Base-by-base conservation (phyloP, 1,140 invertebrate genomes). In the Telenomus remus region DNA sequence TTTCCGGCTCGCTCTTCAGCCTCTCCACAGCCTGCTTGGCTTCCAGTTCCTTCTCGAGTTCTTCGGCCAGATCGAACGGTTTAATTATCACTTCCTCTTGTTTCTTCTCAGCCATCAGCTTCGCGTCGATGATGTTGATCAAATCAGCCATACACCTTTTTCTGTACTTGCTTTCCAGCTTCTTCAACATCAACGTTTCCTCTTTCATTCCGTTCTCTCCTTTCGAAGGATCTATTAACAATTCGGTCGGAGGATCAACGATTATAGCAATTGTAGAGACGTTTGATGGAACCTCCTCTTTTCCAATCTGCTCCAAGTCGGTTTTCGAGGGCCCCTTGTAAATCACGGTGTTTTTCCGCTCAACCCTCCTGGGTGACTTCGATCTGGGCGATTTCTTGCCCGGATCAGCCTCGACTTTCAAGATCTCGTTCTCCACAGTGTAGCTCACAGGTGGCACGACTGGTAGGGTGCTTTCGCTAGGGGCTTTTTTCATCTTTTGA, bases 41-140 rank as follows among this genome's bases (percentile, higher is more conserved):
- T 53, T 51, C 48, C 13, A 35, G 10, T 6, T 57, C 5, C 0
- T 46, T 53, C 0, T 8, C 47, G 33, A 12, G 12, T 14, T 70
- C 51, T 12, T 19, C 34, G 15, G 10, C 11, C 19, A 7, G 19
- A n/a, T n/a, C n/a, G n/a, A n/a, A n/a, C n/a, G n/a, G n/a, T n/a
- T n/a, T n/a, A n/a, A n/a, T n/a, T n/a, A n/a, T n/a, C n/a, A n/a
- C n/a, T n/a, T n/a, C n/a, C n/a, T n/a, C n/a, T n/a, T n/a, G n/a
- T n/a, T n/a, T n/a, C n/a, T n/a, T n/a, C n/a, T n/a, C 9, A 44
- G 51, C 60, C 78, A 88, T 82, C 86, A 88, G 83, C 46, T 82
- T 81, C 0, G 81, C 77, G 11, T 88, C 87, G 1, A 88, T 87
- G n/a, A 82, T 50, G 27, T 73, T 79, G 0, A 87, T 85, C 1